Evolutionary conservation across 2,888 invertebrate species (phyloP).

Genomic region (Matsumyia berberina): DNA sequence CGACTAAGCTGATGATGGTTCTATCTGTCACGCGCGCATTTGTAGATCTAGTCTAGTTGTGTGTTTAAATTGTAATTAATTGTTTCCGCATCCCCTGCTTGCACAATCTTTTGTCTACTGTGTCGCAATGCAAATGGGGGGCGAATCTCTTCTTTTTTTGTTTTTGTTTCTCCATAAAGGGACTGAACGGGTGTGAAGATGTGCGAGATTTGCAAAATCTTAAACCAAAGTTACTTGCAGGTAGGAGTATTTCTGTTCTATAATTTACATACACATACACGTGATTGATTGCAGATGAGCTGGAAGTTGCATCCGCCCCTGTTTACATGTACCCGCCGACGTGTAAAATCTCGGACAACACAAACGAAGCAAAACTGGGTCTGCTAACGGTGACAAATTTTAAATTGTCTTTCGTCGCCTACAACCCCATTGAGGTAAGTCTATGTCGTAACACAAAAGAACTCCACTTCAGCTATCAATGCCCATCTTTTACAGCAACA

Average conservation of each 20-base stretch:
- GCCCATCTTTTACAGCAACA: constrained; percentile 75
- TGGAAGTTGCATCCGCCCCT: constrained; percentile 92
- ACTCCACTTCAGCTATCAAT: neutral
- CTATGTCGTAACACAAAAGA: neutral
- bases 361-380: constrained; percentile 92
- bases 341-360: constrained; percentile 84
- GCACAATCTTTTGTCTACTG: constrained; percentile 34
- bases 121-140: constrained; percentile 26
- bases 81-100: constrained; percentile 58
- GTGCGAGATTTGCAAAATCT: constrained; percentile 52
- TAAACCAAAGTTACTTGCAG: constrained; percentile 66
- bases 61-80: constrained; percentile 54
- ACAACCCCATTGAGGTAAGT: constrained; percentile 69
- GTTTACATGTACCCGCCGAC: constrained; percentile 92
- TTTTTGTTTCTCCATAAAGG: constrained; percentile 32
- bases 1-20: constrained; percentile 19
- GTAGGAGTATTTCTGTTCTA: constrained; percentile 9
- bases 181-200: constrained; percentile 63
- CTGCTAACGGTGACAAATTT: constrained; percentile 96
- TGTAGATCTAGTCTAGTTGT: constrained; percentile 4
- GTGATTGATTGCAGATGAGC: constrained; percentile 85
- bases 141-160: neutral
- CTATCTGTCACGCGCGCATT: constrained; percentile 18
- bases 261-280: neutral
- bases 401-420: constrained; percentile 93